These are phyloP conservation scores for Dryobotodes eremita DNA, from an alignment of 2,888 invertebrate species.

Conservation along the genomic window DNA sequence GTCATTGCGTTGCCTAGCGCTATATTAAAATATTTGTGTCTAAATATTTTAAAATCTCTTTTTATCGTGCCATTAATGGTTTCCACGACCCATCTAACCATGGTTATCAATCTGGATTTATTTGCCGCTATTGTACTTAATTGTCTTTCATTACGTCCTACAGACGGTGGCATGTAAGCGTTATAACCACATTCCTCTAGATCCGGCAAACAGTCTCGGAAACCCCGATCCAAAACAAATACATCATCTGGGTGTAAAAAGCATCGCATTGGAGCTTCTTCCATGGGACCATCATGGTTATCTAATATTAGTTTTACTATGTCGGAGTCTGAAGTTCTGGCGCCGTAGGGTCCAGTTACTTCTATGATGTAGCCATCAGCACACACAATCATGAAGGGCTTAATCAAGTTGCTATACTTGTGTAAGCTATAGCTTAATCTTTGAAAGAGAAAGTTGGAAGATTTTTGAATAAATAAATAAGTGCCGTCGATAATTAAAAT, in stretches of 20 bases:
- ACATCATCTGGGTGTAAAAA: constrained; percentile 38
- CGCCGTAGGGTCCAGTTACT: constrained; percentile 23
- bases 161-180: constrained; percentile 27
- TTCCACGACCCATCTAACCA: constrained; percentile 35
- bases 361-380: constrained; percentile 32
- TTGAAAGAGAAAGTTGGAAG: constrained; percentile 23
- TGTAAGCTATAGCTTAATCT: constrained; percentile 25
- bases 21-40: constrained; percentile 31
- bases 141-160: constrained; percentile 29
- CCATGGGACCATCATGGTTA: constrained; percentile 30
- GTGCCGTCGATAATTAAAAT: constrained; percentile 35
- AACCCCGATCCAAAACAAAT: constrained; percentile 30
- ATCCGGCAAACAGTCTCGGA: constrained; percentile 30
- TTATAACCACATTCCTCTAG: constrained; percentile 33
- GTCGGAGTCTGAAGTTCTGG: constrained; percentile 32
- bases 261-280: constrained; percentile 40
- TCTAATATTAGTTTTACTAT: constrained; percentile 28
- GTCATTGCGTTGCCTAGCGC: constrained; percentile 26
- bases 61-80: constrained; percentile 28
- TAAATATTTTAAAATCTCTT: constrained; percentile 31
- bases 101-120: constrained; percentile 30
- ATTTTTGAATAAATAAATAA: constrained; percentile 35
- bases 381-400: constrained; percentile 38
- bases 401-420: constrained; percentile 24
- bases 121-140: constrained; percentile 25